Percentiles rank a stretch among this genome's conserved stretches.
Evolutionary conservation across 2,113 vertebrate species (phyloP).

Genomic region (Cheirogaleus medius): DNA sequence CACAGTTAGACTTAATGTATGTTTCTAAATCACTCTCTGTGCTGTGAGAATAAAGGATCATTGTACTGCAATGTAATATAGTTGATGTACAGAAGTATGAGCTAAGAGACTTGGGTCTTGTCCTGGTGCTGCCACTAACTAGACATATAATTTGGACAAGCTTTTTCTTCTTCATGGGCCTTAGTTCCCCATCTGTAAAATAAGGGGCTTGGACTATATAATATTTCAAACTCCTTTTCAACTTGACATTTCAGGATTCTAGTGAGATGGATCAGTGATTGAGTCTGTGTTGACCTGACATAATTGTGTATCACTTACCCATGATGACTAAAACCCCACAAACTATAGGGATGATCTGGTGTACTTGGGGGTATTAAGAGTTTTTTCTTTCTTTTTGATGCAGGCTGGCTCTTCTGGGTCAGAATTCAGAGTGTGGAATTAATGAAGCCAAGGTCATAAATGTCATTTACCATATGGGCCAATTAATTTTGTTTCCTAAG

Average conservation of each 20-base stretch:
- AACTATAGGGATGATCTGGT: not conserved
- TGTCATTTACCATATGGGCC: not conserved
- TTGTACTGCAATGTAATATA: conserved; percentile 1
- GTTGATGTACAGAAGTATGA: not conserved
- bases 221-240: not conserved
- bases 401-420: not conserved
- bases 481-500: conserved; percentile 10
- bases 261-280: not conserved
- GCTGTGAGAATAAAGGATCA: not conserved
- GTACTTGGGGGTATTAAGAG: not conserved
- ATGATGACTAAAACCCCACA: conserved; percentile 3
- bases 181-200: conserved; percentile 44
- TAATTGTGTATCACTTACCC: conserved; percentile 12
- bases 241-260: not conserved
- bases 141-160: conserved; percentile 27
- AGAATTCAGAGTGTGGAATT: conserved; percentile 36
- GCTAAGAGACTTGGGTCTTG: not conserved
- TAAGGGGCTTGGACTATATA: conserved; percentile 16
- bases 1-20: not conserved
- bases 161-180: not conserved
- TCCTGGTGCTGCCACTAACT: not conserved
- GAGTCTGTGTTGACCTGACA: not conserved
- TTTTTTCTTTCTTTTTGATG: conserved; percentile 45
- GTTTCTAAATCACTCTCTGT: conserved; percentile 43
- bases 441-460: conserved; percentile 40